These are phyloP conservation scores for Xylophagus ater DNA, from an alignment of 2,888 invertebrate genomes.

Conservation along the genomic window DNA sequence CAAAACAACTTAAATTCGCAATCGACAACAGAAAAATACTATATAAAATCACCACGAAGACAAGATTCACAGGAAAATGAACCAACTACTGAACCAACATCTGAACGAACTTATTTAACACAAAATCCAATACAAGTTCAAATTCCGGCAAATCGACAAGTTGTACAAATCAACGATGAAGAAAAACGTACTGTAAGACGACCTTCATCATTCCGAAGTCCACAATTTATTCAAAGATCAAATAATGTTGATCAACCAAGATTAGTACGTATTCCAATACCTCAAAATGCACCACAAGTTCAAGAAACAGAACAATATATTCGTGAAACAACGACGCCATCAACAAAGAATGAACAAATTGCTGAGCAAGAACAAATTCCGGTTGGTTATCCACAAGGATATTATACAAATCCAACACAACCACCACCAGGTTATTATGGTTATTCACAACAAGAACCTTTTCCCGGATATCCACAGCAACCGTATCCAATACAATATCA, in stretches of 20 bases:
- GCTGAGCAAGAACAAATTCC: constrained; percentile 14
- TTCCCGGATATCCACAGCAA: constrained; percentile 22
- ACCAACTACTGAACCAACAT: constrained; percentile 44
- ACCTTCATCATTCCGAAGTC: constrained; percentile 11
- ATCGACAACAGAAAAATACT: constrained; percentile 35
- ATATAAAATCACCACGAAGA: constrained; percentile 20
- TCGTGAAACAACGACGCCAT: constrained; percentile 24
- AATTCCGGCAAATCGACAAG: constrained; percentile 40
- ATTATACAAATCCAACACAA: constrained; percentile 9
- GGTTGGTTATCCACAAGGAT: constrained; percentile 14
- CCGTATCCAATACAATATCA: constrained; percentile 26
- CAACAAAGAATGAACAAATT: constrained; percentile 5
- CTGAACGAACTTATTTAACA: constrained; percentile 42
- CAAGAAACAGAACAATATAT: constrained; percentile 23
- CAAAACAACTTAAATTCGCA: constrained; percentile 16
- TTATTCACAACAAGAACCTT: constrained; percentile 31
- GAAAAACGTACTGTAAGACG: constrained; percentile 14
- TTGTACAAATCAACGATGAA: constrained; percentile 13
- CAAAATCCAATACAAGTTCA: constrained; percentile 46
- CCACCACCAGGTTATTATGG: constrained; percentile 9
- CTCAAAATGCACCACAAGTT: constrained; percentile 2
- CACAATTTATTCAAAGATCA: constrained; percentile 38
- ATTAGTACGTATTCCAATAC: constrained; percentile 36
- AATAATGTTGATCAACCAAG: constrained; percentile 5
- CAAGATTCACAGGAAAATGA: constrained; percentile 39